phyloP scores from a whole-genome alignment of 2,113 vertebrate genomes.

The Macroglossus sobrinus region DNA sequence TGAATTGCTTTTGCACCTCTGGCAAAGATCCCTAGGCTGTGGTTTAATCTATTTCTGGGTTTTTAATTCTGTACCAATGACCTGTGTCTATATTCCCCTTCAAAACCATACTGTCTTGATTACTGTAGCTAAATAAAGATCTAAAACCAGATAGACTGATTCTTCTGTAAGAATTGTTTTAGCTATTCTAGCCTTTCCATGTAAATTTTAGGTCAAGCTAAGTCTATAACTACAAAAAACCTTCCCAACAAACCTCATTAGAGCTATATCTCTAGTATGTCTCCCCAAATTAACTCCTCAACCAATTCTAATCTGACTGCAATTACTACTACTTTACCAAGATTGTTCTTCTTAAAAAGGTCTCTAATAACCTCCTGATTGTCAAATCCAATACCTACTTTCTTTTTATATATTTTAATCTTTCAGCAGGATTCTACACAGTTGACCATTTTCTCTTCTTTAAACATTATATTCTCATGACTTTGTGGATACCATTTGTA shows the following conservation, averaged over 20 bases:
- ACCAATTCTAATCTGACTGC: neutral
- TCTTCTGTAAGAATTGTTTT: neutral
- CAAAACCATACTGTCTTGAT: neutral
- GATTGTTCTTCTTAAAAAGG: neutral
- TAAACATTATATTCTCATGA: neutral
- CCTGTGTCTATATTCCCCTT: neutral
- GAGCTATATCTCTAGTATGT: neutral
- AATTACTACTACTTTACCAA: neutral
- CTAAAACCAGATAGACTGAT: neutral
- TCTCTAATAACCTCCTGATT: neutral
- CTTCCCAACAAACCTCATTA: neutral
- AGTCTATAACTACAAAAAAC: neutral
- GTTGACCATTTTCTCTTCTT: neutral
- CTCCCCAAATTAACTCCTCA: neutral
- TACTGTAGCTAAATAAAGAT: neutral
- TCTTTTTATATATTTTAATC: neutral
- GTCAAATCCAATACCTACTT: neutral
- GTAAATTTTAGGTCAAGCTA: neutral
- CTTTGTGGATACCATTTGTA: neutral
- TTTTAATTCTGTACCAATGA: neutral
- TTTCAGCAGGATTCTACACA: neutral
- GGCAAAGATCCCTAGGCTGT: neutral
- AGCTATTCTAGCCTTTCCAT: neutral
- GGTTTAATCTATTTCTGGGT: neutral
- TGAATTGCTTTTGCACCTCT: neutral